Evolutionary conservation across 2,113 vertebrate genomes (phyloP), one percentile per base, ranked within the genome.

Genomic region (Nansenia antarctica): DNA sequence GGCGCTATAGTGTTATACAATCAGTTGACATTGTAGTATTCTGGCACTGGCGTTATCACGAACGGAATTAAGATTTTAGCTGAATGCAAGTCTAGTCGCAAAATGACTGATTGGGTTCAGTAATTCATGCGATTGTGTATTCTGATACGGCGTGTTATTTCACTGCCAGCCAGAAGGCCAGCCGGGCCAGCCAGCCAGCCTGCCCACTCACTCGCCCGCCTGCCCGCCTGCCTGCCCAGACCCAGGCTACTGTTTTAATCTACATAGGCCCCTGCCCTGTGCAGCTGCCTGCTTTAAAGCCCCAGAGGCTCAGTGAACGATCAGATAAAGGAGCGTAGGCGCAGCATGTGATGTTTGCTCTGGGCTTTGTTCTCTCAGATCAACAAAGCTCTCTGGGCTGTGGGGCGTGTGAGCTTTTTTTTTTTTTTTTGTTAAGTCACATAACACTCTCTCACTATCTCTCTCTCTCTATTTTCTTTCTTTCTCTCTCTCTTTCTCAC

Each of bases 311-410:
- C 80, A 30, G 70, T 85, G 65, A 39, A 86, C 3, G 79, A 89
- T 86, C 86, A 84, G 89, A 89, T 88, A 87, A 90, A 63, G 52
- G 49, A 15, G n/a, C 8, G 47, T 4, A 37, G 34, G 20, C 5
- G 61, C 37, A 63, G 35, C 22, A 62, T 80, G 74, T 79, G 47
- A 72, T 88, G 90, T 91, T 91, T 89, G 86, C 76, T 88, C 87
- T 70, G 31, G 54, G 60, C 37, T 79, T 63, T 89, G 86, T 87
- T 77, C 76, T 72, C 9, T 29, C 54, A 20, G 14, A 37, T 49
- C 67, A 69, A 87, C 79, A 87, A 87, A 85, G 78, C 39, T 26
- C 72, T 69, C 24, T 8, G 66, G 71, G 76, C 71, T 58, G 67
- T 42, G 60, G 49, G 67, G 22, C 27, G 11, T 60, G n/a, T 54